Base-by-base conservation (phyloP, 2,888 invertebrate species). In the Sphaerophoria taeniata region DNA sequence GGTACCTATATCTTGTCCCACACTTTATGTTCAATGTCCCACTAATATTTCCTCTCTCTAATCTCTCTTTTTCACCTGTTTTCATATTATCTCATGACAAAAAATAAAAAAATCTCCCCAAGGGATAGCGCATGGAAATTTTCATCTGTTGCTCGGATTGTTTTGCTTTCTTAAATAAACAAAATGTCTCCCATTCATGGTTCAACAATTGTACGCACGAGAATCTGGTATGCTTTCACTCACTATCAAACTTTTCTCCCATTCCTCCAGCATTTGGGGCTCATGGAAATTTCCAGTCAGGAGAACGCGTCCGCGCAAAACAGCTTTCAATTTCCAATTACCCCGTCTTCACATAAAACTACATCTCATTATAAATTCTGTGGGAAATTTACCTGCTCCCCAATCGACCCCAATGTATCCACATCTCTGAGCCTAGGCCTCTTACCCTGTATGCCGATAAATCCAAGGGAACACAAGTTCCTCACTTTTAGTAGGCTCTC, bases 401-500 rank as follows among this genome's bases (percentile, higher is more conserved):
- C 79, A 73, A 71, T 67, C 87, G 77, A 80, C 77, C 72, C 73
- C 76, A 12, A 76, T 79, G 71, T 81, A 83, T 75, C 79, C 81
- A 77, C 73, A 78, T 71, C 71, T 73, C 55, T 77, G 51, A 61
- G 60, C 76, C 87, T 78, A 83, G 78, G 84, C 76, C 77, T 77
- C 70, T 47, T 71, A 73, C 53, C 60, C 67, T 53, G 67, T 53
- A 31, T 45, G 53, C 36, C 83, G 55, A 77, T 80, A 74, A 71
- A 80, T 72, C 73, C 87, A 71, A 73, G 83, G 87, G 88, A 88
- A 87, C 87, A 87, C 85, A 88, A 90, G 87, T 88, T 88, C 88
- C 87, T 88, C 65, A 88, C 89, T 88, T 90, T 90, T 90, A 91
- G 91, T 91, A 91, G 91, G 91, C 91, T 91, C 90, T 91, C 91